Evolutionary conservation across 1,140 invertebrate species (phyloP), one percentile per base, ranked within the genome.

Genomic region (Stenopsyche tienmushanensis): DNA sequence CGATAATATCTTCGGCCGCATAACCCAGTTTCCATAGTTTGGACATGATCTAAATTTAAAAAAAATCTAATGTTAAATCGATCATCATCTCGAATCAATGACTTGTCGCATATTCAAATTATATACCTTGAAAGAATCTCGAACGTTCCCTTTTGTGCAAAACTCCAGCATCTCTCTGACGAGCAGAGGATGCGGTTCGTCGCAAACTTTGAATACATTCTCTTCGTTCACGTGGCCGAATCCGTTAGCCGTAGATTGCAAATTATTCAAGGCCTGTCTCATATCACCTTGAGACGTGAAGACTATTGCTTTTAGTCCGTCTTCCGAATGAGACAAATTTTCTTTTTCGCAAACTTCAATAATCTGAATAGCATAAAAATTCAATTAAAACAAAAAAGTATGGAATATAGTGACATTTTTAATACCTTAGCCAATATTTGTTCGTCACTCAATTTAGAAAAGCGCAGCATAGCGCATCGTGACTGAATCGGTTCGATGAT

Each of bases 191-290:
- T 99, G 96, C 0, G 98, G 97, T 77, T 99, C 97, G 81, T 99
- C 98, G 77, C 98, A 99, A 13, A 99, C 96, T 84, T 99, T 99
- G 74, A 99, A 99, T n/a, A 99, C 97, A 86, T 98, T 97, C 73
- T 94, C 90, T 65, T 89, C 88, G 69, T 89, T 96, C 1, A 99
- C 89, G 73, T 91, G 87, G 3, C 88, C 89, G 83, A 98, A 99
- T 21, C 97, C 97, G 79, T 98, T 94, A 44, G 87, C 87, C 0
- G 97, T 99, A 1, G 97, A 97, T 80, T 99, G 98, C 21, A 99
- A 78, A 84, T 99, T 99, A 79, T 99, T 99, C 13, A 99, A 80
- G 0, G 92, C 97, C 71, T 94, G 95, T 74, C 98, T 84, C 92
- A 99, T 94, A 76, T 99, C 98, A 1, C 98, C 98, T 82, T 99